Evolutionary conservation across 2,113 vertebrate genomes (phyloP).

Genomic region (Pao palembangensis): DNA sequence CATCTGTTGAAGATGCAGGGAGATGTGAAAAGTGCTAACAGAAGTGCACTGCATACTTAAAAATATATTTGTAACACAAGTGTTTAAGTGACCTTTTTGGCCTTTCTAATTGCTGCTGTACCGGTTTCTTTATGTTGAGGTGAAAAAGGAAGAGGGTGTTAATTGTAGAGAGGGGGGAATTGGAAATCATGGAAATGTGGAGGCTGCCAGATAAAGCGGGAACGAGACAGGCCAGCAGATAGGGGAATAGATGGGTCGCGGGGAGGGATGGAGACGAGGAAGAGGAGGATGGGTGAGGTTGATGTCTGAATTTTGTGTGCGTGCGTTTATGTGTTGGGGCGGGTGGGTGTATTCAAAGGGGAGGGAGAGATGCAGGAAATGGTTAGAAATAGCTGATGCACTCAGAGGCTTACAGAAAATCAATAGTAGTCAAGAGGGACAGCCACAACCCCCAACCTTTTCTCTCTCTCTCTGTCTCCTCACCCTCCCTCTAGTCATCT

Average conservation of each 20-base stretch:
- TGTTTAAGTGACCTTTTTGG: constrained; percentile 16
- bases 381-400: constrained; percentile 75
- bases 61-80: constrained; percentile 11
- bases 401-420: constrained; percentile 73
- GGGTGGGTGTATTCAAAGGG: neutral
- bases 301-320: constrained; percentile 41
- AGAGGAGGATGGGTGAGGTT: constrained; percentile 58
- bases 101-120: constrained; percentile 2
- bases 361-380: constrained; percentile 67
- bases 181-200: constrained; percentile 42
- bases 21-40: constrained; percentile 31
- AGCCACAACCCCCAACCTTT: constrained; percentile 60
- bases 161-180: constrained; percentile 7
- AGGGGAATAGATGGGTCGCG: constrained; percentile 56
- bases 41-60: constrained; percentile 1
- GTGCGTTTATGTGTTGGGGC: constrained; percentile 5
- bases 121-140: neutral
- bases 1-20: constrained; percentile 55
- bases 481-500: constrained; percentile 6
- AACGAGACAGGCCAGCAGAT: constrained; percentile 56
- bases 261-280: constrained; percentile 59
- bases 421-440: constrained; percentile 71
- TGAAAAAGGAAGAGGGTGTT: constrained; percentile 11
- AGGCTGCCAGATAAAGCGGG: constrained; percentile 43
- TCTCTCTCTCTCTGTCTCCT: constrained; percentile 15